Evolutionary conservation across 2,113 vertebrate species (phyloP), one percentile per base, ranked within the genome.

Genomic region (Tenebrosternarchus preto): DNA sequence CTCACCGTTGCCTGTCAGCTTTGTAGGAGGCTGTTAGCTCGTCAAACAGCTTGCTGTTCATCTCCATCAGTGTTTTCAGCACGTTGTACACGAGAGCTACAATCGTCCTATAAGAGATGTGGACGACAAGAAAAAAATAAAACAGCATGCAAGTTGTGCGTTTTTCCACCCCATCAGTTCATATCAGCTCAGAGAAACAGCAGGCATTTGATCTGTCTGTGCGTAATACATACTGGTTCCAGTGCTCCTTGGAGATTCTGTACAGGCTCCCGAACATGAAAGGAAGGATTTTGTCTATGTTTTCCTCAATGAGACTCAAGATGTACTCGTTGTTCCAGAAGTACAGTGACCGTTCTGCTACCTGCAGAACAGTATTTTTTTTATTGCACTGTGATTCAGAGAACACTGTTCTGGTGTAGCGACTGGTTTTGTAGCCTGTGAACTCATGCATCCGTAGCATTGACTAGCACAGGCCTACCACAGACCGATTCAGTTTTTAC

Each of bases 241-340:
- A 99, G 95, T 99, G 98, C 87, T 99, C 97, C 93, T 99, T 99
- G 92, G 98, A 98, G 93, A 99, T 98, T 88, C 95, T 96, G 92
- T 99, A 99, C 85, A 99, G 93, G 90, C 94, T 98, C 77, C 94
- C 94, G 86, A 99, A 99, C 97, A 99, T 98, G 88, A 98, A 95
- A 84, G 98, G 98, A 66, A 99, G 93, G 86, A 99, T 88, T 90
- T 94, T 96, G 86, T 97, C 95, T 67, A 98, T 97, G 88, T 99
- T 99, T 84, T 99, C 97, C 87, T 99, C 98, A 59, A 99, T 98
- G 88, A 99, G 93, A 90, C 97, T 98, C 87, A 99, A 94, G 82
- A 99, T 99, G 87, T 99, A 99, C 87, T 99, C 98, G 2, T 99
- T 99, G 86, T 99, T 99, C 97, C 98, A 99, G 90, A 96, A 99